Conservation (phyloP, 2,113 vertebrate species). For the Ictalurus furcatus region DNA sequence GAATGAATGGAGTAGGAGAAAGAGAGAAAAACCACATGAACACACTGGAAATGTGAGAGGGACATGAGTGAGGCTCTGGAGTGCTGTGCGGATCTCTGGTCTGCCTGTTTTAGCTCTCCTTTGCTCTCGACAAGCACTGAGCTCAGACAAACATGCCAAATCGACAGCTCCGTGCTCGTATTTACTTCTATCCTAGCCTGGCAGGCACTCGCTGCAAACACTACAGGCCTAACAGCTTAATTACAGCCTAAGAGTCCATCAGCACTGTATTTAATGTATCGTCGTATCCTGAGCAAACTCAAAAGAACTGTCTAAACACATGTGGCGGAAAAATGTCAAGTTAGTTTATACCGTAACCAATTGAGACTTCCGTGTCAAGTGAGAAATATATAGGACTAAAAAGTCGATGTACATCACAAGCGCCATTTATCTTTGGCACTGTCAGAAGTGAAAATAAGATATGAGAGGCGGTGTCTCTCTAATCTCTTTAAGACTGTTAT, state of each 20-base stretch:
- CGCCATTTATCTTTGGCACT: slow-evolving; percentile 72
- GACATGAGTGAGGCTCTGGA: slow-evolving; percentile 64
- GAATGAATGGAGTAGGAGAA: slow-evolving; percentile 28
- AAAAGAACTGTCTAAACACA: slow-evolving; percentile 72
- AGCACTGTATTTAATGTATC: slow-evolving; percentile 61
- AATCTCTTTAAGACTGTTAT: slow-evolving; percentile 68
- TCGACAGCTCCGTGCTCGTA: slow-evolving; percentile 53
- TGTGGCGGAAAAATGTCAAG: slow-evolving; percentile 60
- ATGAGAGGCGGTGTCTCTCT: slow-evolving; percentile 73
- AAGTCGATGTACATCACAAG: slow-evolving; percentile 71
- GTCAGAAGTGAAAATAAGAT: slow-evolving; percentile 74
- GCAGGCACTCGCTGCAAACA: slow-evolving; percentile 67
- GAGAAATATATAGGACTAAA: slow-evolving; percentile 69
- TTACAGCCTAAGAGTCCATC: slow-evolving; percentile 68
- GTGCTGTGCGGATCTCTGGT: slow-evolving; percentile 55
- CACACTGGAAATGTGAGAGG: slow-evolving; percentile 69
- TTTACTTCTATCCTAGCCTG: slow-evolving; percentile 59
- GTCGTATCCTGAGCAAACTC: slow-evolving; percentile 62
- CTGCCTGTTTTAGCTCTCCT: slow-evolving; percentile 50
- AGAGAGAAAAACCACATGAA: slow-evolving; percentile 73
- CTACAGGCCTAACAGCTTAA: slow-evolving; percentile 67
- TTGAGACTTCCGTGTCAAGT: slow-evolving; percentile 73
- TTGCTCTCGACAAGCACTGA: slow-evolving; percentile 48
- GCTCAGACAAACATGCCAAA: slow-evolving; percentile 32
- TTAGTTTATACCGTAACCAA: slow-evolving; percentile 70